phyloP scores from a whole-genome alignment of 2,888 invertebrate species.

The Meandrusa payeni region DNA sequence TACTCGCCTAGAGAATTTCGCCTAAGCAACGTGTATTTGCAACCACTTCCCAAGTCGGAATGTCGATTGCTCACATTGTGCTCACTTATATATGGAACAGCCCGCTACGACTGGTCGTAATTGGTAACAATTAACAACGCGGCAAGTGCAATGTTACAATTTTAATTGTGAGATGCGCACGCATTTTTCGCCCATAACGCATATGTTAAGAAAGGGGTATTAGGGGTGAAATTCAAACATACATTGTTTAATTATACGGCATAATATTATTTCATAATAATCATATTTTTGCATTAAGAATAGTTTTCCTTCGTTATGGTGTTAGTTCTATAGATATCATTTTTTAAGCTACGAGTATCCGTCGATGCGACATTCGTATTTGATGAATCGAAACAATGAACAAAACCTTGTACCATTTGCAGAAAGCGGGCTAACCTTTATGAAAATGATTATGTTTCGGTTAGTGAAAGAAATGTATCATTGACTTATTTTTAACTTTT shows the following conservation, averaged over 20 bases:
- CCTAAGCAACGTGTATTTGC: slow-evolving; percentile 70
- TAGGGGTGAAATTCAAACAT: slow-evolving; percentile 18
- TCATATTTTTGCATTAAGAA: too few species aligned
- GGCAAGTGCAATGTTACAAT: slow-evolving; percentile 71
- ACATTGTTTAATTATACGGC: too few species aligned
- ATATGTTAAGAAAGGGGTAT: slow-evolving; percentile 34
- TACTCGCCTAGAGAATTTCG: slow-evolving; percentile 79
- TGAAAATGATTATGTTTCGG: neutral
- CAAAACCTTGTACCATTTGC: slow-evolving; percentile 1
- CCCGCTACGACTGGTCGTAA: slow-evolving; percentile 66
- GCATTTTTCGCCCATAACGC: slow-evolving; percentile 39
- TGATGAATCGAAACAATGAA: slow-evolving; percentile 8
- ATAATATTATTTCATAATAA: too few species aligned
- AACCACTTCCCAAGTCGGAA: slow-evolving; percentile 67
- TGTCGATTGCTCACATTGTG: slow-evolving; percentile 55
- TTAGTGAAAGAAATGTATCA: neutral
- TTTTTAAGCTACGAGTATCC: too few species aligned
- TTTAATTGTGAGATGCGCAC: slow-evolving; percentile 67
- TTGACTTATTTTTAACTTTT: too few species aligned
- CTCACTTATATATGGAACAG: slow-evolving; percentile 73
- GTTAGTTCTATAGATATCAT: too few species aligned
- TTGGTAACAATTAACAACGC: slow-evolving; percentile 75
- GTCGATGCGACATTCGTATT: too few species aligned
- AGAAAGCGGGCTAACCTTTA: neutral
- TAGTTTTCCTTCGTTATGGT: too few species aligned